Evolutionary conservation across 1,140 invertebrate genomes (phyloP).

Genomic region (Homarus americanus): DNA sequence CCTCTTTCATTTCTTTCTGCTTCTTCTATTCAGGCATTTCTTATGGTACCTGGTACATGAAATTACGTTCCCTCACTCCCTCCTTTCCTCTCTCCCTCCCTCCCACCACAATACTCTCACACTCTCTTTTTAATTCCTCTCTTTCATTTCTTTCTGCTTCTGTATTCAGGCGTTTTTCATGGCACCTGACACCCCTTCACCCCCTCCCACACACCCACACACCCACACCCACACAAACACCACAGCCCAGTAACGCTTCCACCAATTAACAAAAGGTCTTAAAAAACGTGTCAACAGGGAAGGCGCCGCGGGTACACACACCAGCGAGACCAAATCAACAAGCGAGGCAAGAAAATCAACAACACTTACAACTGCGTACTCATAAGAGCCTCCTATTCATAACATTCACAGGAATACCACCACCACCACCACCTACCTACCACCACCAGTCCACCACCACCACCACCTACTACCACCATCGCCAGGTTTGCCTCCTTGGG

Average conservation of each 20-base stretch:
- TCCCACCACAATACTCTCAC: not conserved
- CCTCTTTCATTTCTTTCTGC: too few species aligned
- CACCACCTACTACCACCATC: too few species aligned
- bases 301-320: not conserved
- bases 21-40: too few species aligned
- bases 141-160: not conserved
- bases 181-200: not conserved
- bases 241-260: not conserved
- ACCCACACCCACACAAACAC: not conserved
- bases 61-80: not conserved
- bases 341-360: not conserved
- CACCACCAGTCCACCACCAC: too few species aligned
- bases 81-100: not conserved
- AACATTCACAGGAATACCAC: not conserved
- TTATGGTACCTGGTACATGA: too few species aligned
- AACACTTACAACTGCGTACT: not conserved
- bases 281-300: not conserved
- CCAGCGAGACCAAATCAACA: too few species aligned
- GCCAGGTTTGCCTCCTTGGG: too few species aligned
- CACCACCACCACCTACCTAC: not conserved
- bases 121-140: not conserved
- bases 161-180: too few species aligned
- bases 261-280: not conserved
- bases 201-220: not conserved
- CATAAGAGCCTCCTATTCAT: not conserved